phyloP scores from a whole-genome alignment of 2,888 invertebrate species.

The Aphidius colemani region DNA sequence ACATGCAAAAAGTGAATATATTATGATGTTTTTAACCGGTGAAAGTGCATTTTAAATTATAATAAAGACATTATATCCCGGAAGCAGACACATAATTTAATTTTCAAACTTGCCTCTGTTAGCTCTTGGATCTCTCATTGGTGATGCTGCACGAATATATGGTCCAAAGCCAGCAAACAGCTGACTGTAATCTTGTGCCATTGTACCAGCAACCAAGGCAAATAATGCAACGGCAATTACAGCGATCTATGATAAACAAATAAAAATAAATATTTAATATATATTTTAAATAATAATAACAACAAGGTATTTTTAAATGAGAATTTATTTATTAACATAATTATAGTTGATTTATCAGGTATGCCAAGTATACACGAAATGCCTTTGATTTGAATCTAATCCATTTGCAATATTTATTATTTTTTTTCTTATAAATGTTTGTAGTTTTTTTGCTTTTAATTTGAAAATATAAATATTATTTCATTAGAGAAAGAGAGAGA shows the following conservation, averaged over 20 bases:
- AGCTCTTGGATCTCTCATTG: constrained; percentile 54
- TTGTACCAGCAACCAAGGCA: constrained; percentile 40
- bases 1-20: no score
- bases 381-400: no score
- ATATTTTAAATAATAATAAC: background rate
- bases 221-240: constrained; percentile 44
- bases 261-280: background rate
- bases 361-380: no score
- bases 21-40: constrained; percentile 6
- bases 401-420: no score
- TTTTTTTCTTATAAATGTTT: no score
- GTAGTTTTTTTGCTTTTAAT: no score
- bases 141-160: constrained; percentile 43
- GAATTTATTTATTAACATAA: constrained; percentile 1
- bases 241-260: constrained; percentile 43
- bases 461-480: no score
- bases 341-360: no score
- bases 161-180: constrained; percentile 54
- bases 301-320: background rate
- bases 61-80: constrained; percentile 21
- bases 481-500: no score
- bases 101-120: constrained; percentile 49
- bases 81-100: constrained; percentile 24
- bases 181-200: constrained; percentile 53
- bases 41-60: constrained; percentile 21